Evolutionary conservation across 2,888 invertebrate species (phyloP).

Genomic region (Dolomedes plantarius): DNA sequence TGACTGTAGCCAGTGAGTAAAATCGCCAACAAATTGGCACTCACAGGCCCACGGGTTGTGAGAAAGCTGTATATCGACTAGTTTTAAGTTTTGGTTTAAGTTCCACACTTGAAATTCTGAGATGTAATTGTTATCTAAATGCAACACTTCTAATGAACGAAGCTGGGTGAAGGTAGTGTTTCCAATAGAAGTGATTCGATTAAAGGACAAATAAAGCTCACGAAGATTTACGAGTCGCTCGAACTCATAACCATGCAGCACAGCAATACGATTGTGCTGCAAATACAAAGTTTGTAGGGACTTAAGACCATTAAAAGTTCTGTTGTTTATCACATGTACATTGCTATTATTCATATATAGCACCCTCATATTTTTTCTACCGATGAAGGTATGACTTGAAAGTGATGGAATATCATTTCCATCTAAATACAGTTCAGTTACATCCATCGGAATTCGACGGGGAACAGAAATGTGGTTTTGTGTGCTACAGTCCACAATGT

Average conservation of each 20-base stretch:
- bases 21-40: constrained; percentile 85
- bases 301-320: constrained; percentile 88
- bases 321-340: constrained; percentile 86
- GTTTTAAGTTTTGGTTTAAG: constrained; percentile 69
- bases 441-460: constrained; percentile 91
- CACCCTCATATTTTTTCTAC: constrained; percentile 85
- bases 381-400: constrained; percentile 89
- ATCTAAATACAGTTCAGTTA: constrained; percentile 90
- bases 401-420: constrained; percentile 87
- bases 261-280: constrained; percentile 84
- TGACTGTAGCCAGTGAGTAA: constrained; percentile 86
- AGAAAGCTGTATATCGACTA: constrained; percentile 78
- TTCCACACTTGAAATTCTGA: constrained; percentile 84
- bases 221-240: constrained; percentile 85
- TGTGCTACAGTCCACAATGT: constrained; percentile 90
- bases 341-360: constrained; percentile 87
- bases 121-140: constrained; percentile 85
- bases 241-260: constrained; percentile 87
- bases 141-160: constrained; percentile 82
- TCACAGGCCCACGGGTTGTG: constrained; percentile 90
- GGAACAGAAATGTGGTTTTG: constrained; percentile 79
- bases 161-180: constrained; percentile 85
- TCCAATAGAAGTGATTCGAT: constrained; percentile 83
- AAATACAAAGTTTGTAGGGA: constrained; percentile 86
- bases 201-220: constrained; percentile 85